Base-by-base conservation (phyloP, 2,797 vertebrate species). In the Lagorchestes hirsutus region DNA sequence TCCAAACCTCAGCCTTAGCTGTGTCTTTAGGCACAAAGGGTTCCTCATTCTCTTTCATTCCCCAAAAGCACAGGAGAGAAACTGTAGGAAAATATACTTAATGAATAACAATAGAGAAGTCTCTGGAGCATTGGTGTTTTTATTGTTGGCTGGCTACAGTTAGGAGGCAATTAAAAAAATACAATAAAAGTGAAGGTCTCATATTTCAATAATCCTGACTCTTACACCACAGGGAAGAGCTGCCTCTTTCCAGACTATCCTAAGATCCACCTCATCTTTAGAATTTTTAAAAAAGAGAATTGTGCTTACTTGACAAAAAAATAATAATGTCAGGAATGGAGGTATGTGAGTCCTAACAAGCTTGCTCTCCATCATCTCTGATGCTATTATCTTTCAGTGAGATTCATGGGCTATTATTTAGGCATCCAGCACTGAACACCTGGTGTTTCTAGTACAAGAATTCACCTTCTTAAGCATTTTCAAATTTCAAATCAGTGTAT, bases 91-190 rank as follows among this genome's bases (percentile, higher is more conserved):
- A 93, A 96, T 4, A 55, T 54, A 90, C 52, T 28, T 1, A 31
- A 54, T 90, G 97, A 98, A 95, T 97, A 97, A 95, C 97, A 97
- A 67, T 40, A 50, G 97, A 92, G 95, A 97, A 93, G 54, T 92
- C 95, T 96, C 96, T 57, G 0, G 97, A 96, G 96, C 96, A 95
- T 55, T 92, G 94, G 95, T 97, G 96, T 97, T 98, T 97, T 97
- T 97, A 96, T 90, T 96, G 96, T 97, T 96, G 97, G 98, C 98
- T 97, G 96, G 96, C 2, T 93, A 97, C 97, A 97, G 98, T 98
- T 95, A 97, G 97, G 96, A 98, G 95, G 98, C 98, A 98, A 98
- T 98, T 98, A 97, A 98, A 96, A 98, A 91, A 96, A 92, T 6
- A 18, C 96, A 96, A 96, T 97, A 97, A 98, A 98, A 98, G 96